Evolutionary conservation across 2,888 invertebrate species (phyloP), one percentile per base, ranked within the genome.

Genomic region (Lepidocyrtoides sp.): DNA sequence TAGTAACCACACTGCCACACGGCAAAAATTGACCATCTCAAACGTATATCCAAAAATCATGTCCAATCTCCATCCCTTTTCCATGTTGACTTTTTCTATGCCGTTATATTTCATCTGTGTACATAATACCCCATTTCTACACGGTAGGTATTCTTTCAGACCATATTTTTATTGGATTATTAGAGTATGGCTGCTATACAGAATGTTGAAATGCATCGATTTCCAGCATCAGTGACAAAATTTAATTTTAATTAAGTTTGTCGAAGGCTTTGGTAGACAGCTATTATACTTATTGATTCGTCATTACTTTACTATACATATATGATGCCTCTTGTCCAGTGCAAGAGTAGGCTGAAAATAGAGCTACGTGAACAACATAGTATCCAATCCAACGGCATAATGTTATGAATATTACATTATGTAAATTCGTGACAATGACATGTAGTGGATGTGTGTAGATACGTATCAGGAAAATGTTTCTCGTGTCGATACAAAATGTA

Each of bases 201-300:
- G n/a, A n/a, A n/a, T n/a, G n/a, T n/a, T n/a, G n/a, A n/a, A n/a
- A n/a, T 29, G 4, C 29, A 86, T 77, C 86, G 63, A 86, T 85
- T 72, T 86, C 63, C 63, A 86, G 29, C 17, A 63, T 63, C 86
- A 60, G 48, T 77, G 44, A 77, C 86, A 57, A 86, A n/a, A n/a
- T n/a, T n/a, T n/a, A n/a, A n/a, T 77, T 63, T 86, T 86, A 86
- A 86, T 86, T 86, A 63, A 86, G 77, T 77, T 60, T 44, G 63
- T 44, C 57, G 57, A 85, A 57, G 20, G 23, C 17, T 20, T 26
- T 2, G 17, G 51, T 26, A 41, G 77, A 63, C 60, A 60, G 23
- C n/a, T n/a, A n/a, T n/a, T n/a, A n/a, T n/a, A n/a, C n/a, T 26
- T 86, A 86, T 77, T 86, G 86, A 86, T 86, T 85, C 60, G 51